Conservation (phyloP, 2,113 vertebrate species). For the Pteronura brasiliensis region DNA sequence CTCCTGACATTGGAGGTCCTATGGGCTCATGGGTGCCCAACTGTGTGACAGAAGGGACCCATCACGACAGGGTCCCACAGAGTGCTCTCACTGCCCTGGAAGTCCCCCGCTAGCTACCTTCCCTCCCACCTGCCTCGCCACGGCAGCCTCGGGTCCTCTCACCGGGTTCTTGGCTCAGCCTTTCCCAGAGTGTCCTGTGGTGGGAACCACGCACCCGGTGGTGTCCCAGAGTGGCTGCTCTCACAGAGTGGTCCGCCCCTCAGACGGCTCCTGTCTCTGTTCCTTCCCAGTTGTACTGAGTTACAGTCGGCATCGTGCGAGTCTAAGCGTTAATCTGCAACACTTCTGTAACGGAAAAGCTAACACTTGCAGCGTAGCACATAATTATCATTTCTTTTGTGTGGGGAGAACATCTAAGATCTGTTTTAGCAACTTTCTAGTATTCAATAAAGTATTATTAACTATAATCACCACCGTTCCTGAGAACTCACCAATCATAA, state of each 20-base stretch:
- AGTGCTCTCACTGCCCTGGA: not conserved
- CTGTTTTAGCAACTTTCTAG: not conserved
- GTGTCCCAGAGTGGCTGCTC: not conserved
- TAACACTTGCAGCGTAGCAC: fast-evolving
- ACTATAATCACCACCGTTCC: not conserved
- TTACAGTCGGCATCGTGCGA: fast-evolving
- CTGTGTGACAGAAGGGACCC: not conserved
- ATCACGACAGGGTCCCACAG: fast-evolving
- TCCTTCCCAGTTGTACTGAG: not conserved
- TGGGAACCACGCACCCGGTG: not conserved
- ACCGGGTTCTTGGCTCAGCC: not conserved
- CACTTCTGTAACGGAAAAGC: not conserved
- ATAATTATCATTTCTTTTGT: not conserved
- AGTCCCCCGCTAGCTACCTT: too few species aligned
- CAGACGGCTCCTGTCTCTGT: fast-evolving
- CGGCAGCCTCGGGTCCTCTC: not conserved
- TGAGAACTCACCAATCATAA: not conserved
- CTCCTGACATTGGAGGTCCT: not conserved
- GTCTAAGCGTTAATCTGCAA: not conserved
- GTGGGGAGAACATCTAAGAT: not conserved
- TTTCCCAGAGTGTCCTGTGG: fast-evolving
- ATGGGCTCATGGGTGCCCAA: not conserved
- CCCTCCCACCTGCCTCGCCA: not conserved
- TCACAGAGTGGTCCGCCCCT: fast-evolving
- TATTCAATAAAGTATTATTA: not conserved